Evolutionary conservation across 1,140 invertebrate species (phyloP), one percentile per base, ranked within the genome.

Genomic region (Caerostris darwini): DNA sequence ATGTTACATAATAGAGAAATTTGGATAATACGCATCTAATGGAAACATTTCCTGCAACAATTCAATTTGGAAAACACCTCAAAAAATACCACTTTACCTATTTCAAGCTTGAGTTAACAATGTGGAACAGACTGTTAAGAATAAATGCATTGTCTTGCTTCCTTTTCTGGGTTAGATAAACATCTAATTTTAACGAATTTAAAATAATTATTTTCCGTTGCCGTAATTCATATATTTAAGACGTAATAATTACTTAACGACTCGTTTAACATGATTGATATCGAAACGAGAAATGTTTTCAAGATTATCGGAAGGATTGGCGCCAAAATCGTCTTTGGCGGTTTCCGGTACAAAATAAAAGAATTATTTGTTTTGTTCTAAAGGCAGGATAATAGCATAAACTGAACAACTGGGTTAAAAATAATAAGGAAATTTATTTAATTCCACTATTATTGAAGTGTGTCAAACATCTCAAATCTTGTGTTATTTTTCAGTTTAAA

Each of bases 191-290:
- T 71, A 34, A n/a, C n/a, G 34, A 71, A 71, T 10, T 71, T n/a
- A 34, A 71, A 71, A 19, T 71, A 71, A 71, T 71, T 71, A 19
- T 71, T 71, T 71, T 71, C n/a, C 69, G 10, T 50, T 71, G 19
- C 8, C 4, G 34, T 71, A n/a, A n/a, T n/a, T n/a, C n/a, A n/a
- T n/a, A n/a, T 71, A 19, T 71, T 71, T 71, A 71, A 50, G n/a
- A 10, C 19, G 7, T 6, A 71, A 34, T 71, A 71, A 71, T 71
- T 8, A 71, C 19, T 71, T 71, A 10, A 19, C n/a, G n/a, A 34
- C 10, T n/a, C n/a, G 10, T 34, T 71, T 71, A 19, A 71, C 69
- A 50, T 2, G 69, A 34, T 71, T 14, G 34, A 34, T 8, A 34
- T 10, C 8, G 10, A 71, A 50, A n/a, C 8, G n/a, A 69, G 6